These are phyloP conservation scores for Tetramorium simillimum DNA, from an alignment of 1,140 invertebrate genomes.

Conservation along the genomic window DNA sequence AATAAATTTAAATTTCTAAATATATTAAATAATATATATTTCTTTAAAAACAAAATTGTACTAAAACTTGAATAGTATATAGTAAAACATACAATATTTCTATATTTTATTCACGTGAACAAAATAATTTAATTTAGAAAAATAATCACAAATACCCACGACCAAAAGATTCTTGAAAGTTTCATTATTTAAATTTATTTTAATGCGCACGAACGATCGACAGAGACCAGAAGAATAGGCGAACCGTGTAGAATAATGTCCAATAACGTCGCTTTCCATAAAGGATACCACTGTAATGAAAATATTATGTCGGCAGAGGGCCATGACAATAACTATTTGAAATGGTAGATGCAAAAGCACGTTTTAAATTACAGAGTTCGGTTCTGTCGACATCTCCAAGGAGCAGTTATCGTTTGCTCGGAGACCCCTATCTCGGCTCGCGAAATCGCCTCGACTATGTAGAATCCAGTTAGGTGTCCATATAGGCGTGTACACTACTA, in stretches of 20 bases:
- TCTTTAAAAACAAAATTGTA: not conserved
- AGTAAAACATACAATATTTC: not conserved
- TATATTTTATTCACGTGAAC: not conserved
- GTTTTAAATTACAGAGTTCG: conserved; percentile 59
- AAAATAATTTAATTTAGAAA: not conserved
- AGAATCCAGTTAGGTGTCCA: conserved; percentile 27
- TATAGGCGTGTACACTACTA: conserved; percentile 16
- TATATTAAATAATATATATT: too few relatives aligned
- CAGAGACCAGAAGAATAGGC: not conserved
- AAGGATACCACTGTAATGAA: conserved; percentile 37
- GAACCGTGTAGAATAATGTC: conserved; percentile 38
- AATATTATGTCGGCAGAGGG: conserved; percentile 33
- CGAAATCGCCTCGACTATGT: conserved; percentile 39
- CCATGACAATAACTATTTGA: conserved; percentile 61
- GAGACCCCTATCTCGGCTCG: conserved; percentile 55
- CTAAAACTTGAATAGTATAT: not conserved
- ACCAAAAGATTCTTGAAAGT: not conserved
- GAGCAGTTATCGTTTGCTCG: conserved; percentile 66
- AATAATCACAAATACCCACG: not conserved
- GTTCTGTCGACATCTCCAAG: conserved; percentile 35
- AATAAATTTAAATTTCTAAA: too few relatives aligned
- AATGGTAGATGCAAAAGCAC: not conserved
- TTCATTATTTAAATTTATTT: not conserved
- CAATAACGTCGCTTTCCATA: conserved; percentile 35
- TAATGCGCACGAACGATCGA: conserved; percentile 1